Base-by-base conservation (phyloP, 30 jellyfish, hydroid and myxozoan species). In the Pelagia noctiluca region DNA sequence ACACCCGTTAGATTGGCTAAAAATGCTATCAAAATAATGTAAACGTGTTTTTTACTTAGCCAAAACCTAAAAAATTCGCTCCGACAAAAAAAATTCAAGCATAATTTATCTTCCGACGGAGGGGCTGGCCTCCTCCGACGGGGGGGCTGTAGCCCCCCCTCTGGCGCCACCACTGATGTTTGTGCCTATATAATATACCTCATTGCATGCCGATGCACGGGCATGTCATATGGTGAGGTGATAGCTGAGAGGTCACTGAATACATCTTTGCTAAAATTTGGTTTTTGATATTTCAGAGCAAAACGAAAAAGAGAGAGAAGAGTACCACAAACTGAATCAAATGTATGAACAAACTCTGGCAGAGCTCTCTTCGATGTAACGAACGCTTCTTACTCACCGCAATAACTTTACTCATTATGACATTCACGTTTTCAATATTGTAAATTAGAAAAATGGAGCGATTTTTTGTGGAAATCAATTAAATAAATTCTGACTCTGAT, bases 321-420 rank as follows among this genome's bases (percentile, higher is more conserved):
- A 48, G 1, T 88, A 88, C 68, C 33, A 48, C 50, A 88, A 88
- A 71, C 19, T 74, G 13, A 88, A 88, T 19, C 81, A 50, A 32
- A 91, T 76, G 33, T 65, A 66, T 57, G 97, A 88, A 30, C 84
- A 81, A 7, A 84, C 97, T 30, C 70, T 88, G 57, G 24, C 90
- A n/a, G 97, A 88, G 46, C 57, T 88, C n/a, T 47, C 82, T 3
- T 85, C 65, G 81, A 86, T 86, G 96, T 81, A 66, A 63, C 2
- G 46, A 23, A 63, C 36, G 31, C 19, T 21, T 1, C 36, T 63
- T 63, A 21, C 4, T 19, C 16, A 29, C 10, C 26, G 36, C 36
- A 67, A 1, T 67, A 32, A 10, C 61, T 33, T 67, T 29, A 22
- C 26, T 67, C n/a, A n/a, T n/a, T n/a, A n/a, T n/a, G n/a, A n/a